Percentiles rank a stretch among this genome's conserved stretches.
Conservation (phyloP, 1,140 invertebrate species). For the Drosophila ercepeae region DNA sequence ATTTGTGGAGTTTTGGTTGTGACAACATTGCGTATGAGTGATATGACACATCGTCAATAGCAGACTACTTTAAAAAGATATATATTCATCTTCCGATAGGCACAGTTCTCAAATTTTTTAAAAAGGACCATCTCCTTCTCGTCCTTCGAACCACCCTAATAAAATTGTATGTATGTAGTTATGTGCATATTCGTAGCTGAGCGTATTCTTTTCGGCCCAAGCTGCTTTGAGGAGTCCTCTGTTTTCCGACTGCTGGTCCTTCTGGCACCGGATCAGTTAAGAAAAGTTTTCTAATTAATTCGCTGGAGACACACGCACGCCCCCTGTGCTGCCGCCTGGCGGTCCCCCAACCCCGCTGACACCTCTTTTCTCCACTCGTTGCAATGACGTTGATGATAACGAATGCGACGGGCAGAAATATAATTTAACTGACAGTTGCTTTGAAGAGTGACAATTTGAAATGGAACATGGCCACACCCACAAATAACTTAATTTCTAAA, state of each 20-base stretch:
- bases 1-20: background rate
- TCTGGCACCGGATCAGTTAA: constrained; percentile 75
- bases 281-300: constrained; percentile 82
- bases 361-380: constrained; percentile 12
- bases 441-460: constrained; percentile 68
- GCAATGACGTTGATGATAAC: constrained; percentile 40
- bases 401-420: constrained; percentile 59
- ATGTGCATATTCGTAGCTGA: constrained; percentile 18
- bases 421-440: constrained; percentile 73
- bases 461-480: constrained; percentile 13
- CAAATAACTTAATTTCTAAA: constrained; percentile 26
- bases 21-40: background rate
- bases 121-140: no score
- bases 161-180: constrained; percentile 13
- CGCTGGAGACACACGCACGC: constrained; percentile 44
- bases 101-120: background rate
- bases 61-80: background rate
- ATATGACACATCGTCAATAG: background rate
- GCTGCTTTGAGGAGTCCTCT: constrained; percentile 48
- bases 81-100: background rate
- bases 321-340: background rate
- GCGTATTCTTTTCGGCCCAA: constrained; percentile 29
- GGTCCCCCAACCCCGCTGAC: background rate
- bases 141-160: background rate
- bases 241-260: constrained; percentile 41